A percentile compares a stretch with the other conserved stretches of the same genome.
These are phyloP conservation scores for Meda fulgida DNA, from an alignment of 2,797 vertebrate species.

Conservation along the genomic window DNA sequence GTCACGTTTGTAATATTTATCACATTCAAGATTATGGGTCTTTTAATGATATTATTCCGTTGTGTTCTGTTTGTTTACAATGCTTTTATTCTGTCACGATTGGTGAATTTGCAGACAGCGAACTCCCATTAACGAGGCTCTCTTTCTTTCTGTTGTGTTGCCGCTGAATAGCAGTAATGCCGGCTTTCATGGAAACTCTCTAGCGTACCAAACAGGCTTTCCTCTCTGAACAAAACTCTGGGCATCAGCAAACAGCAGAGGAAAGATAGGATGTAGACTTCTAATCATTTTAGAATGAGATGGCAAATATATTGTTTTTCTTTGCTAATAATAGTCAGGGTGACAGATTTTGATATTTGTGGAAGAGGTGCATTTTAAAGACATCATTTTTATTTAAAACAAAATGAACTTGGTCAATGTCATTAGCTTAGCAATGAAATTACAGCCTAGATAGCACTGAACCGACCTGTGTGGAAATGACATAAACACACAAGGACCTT, in stretches of 20 bases:
- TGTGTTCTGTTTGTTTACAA: not conserved
- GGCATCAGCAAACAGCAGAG: slow-evolving; percentile 79
- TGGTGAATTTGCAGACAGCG: not conserved
- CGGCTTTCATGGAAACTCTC: slow-evolving; percentile 80
- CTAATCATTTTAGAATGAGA: not conserved
- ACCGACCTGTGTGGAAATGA: too few relatives aligned
- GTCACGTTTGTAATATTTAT: not conserved
- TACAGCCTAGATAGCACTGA: too few relatives aligned
- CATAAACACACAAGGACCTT: too few relatives aligned
- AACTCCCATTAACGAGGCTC: slow-evolving; percentile 70
- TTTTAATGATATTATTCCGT: not conserved
- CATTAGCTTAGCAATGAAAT: too few relatives aligned
- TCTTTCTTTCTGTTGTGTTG: slow-evolving; percentile 72
- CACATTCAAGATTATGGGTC: not conserved
- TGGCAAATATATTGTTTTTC: not conserved
- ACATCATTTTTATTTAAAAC: not conserved
- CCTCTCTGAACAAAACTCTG: slow-evolving; percentile 78
- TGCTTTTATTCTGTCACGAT: not conserved
- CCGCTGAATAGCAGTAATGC: slow-evolving; percentile 58
- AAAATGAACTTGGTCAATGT: not conserved
- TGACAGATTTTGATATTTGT: not conserved
- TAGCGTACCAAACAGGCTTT: slow-evolving; percentile 84
- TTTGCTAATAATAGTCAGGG: not conserved
- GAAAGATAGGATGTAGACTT: slow-evolving; percentile 14
- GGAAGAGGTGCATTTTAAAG: not conserved